Conservation (phyloP, 2,888 invertebrate species). For the Melanostoma scalare region DNA sequence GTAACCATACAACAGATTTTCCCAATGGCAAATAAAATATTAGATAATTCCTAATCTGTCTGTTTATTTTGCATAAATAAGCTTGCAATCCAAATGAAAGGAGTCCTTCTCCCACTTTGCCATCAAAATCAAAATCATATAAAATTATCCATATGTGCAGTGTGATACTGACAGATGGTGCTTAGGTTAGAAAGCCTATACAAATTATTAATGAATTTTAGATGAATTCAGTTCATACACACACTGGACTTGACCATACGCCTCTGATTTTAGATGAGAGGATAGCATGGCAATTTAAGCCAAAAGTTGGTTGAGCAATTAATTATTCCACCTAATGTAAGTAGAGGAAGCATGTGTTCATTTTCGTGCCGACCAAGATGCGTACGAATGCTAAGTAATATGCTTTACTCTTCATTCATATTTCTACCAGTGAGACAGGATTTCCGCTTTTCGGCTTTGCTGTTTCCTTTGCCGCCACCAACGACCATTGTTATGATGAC, state of each 20-base stretch:
- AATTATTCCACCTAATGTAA: slow-evolving; percentile 42
- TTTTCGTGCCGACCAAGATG: slow-evolving; percentile 33
- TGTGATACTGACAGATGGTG: slow-evolving; percentile 31
- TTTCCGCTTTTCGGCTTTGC: slow-evolving; percentile 12
- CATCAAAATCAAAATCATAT: slow-evolving; percentile 10
- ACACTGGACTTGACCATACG: slow-evolving; percentile 8
- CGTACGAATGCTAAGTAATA: slow-evolving; percentile 19
- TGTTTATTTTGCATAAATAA: slow-evolving; percentile 42
- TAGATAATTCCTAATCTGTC: slow-evolving; percentile 23
- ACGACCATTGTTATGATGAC: slow-evolving; percentile 25
- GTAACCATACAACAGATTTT: slow-evolving; percentile 32
- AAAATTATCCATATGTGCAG: slow-evolving; percentile 1
- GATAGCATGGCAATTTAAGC: neutral
- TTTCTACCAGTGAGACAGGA: neutral
- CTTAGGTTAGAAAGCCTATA: slow-evolving; percentile 9
- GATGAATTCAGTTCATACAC: neutral
- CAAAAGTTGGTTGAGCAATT: slow-evolving; percentile 29
- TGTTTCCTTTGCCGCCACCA: slow-evolving; percentile 12
- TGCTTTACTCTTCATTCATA: neutral
- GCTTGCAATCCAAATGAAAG: neutral
- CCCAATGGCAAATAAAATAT: slow-evolving; percentile 54
- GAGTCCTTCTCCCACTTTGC: slow-evolving; percentile 11
- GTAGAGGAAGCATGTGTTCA: slow-evolving; percentile 40
- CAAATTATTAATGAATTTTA: slow-evolving; percentile 20
- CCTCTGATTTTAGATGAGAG: neutral